Evolutionary conservation across 37 sponge, comb jelly and placozoan species (phyloP).

Genomic region (Aphrocallistes beatrix): DNA sequence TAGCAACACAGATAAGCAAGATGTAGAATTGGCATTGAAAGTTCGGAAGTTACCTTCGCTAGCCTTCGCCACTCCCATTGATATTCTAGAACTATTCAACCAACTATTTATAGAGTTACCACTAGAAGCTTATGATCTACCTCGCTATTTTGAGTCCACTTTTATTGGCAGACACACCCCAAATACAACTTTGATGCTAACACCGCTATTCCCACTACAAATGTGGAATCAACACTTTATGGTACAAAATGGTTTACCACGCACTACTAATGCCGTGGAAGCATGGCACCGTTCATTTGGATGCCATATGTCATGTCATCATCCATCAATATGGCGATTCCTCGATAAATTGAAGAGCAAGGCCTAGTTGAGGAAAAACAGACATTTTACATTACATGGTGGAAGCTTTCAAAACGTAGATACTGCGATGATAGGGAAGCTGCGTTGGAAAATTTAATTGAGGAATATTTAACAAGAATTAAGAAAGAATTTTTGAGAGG

Average conservation of each 20-base stretch:
- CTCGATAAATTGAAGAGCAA: too few relatives aligned
- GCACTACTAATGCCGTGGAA: neutral
- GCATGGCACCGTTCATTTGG: slow-evolving; percentile 13
- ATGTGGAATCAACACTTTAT: slow-evolving; percentile 8
- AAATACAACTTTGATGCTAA: neutral
- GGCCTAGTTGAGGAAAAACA: too few relatives aligned
- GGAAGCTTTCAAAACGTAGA: too few relatives aligned
- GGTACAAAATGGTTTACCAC: neutral
- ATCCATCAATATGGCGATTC: neutral
- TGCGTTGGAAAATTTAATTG: too few relatives aligned
- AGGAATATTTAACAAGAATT: too few relatives aligned
- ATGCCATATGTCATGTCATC: neutral
- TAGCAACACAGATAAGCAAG: too few relatives aligned
- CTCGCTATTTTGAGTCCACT: neutral
- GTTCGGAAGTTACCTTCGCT: neutral
- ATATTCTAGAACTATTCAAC: neutral
- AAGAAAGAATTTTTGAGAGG: too few relatives aligned
- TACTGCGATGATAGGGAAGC: too few relatives aligned
- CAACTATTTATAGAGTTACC: neutral
- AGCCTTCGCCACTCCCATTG: neutral
- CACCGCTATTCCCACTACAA: slow-evolving; percentile 6
- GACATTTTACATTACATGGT: too few relatives aligned
- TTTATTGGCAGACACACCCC: slow-evolving; percentile 6
- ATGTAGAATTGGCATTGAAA: neutral
- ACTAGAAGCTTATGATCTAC: neutral